These are phyloP conservation scores for Philaethria dido DNA, from an alignment of 2,888 invertebrate species.

Conservation along the genomic window DNA sequence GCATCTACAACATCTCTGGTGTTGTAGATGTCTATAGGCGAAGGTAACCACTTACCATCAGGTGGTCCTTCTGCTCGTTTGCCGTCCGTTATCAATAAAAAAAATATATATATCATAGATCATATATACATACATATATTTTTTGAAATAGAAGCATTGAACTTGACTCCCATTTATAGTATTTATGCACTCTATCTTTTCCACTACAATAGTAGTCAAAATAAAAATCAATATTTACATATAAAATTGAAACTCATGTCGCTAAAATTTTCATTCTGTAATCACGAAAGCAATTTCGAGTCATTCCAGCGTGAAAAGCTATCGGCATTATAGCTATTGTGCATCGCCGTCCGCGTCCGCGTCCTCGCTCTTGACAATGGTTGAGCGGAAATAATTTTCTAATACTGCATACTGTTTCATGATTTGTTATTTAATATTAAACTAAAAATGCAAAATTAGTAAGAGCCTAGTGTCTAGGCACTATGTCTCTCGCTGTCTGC, in stretches of 20 bases:
- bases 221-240: conserved; percentile 6
- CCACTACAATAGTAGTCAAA: neutral
- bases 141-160: no score
- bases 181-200: no score
- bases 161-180: no score
- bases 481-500: no score
- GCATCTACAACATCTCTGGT: no score
- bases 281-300: conserved; percentile 21
- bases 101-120: no score
- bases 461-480: no score
- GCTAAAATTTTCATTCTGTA: conserved; percentile 14
- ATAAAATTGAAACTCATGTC: conserved; percentile 13
- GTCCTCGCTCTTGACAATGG: conserved; percentile 45
- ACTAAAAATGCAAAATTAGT: neutral
- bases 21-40: no score
- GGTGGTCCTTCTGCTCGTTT: no score
- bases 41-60: no score
- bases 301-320: conserved; percentile 23
- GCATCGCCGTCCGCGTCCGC: conserved; percentile 29
- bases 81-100: no score
- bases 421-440: neutral
- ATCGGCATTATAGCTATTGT: conserved; percentile 14
- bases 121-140: no score
- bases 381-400: conserved; percentile 42
- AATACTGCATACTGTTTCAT: neutral